Percentiles rank a stretch among this genome's conserved stretches.
Conservation (phyloP, 2,888 invertebrate genomes). For the Mythimna impura region DNA sequence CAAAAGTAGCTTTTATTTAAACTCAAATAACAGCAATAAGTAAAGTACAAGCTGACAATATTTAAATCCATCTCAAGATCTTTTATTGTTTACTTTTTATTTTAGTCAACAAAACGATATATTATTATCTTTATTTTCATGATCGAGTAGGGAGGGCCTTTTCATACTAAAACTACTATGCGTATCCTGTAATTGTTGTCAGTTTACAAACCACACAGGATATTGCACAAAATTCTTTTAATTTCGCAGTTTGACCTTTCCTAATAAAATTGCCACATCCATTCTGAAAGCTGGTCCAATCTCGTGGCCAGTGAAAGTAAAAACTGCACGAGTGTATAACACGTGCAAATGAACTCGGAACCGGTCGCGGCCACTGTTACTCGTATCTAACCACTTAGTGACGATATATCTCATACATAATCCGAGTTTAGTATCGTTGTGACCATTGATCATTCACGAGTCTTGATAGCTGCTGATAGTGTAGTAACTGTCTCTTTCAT, state of each 20-base stretch:
- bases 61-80: neutral
- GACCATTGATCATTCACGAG: constrained; percentile 6
- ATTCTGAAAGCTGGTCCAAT: constrained; percentile 41
- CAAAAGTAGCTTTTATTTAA: too few relatives aligned
- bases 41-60: too few relatives aligned
- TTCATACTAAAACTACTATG: neutral
- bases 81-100: too few relatives aligned
- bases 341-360: constrained; percentile 52
- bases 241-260: constrained; percentile 44
- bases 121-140: too few relatives aligned
- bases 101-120: too few relatives aligned
- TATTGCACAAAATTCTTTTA: constrained; percentile 36
- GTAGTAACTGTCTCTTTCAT: neutral
- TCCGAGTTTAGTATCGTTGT: neutral
- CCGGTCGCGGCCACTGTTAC: constrained; percentile 55
- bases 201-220: constrained; percentile 20
- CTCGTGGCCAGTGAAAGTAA: constrained; percentile 61
- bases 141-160: too few relatives aligned
- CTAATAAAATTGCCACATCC: constrained; percentile 48
- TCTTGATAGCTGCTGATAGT: neutral
- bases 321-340: constrained; percentile 30
- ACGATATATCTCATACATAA: constrained; percentile 17
- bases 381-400: constrained; percentile 14
- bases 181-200: neutral
- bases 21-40: too few relatives aligned